Conservation (phyloP, 2,888 invertebrate species). For the Ophioninae sp. region DNA sequence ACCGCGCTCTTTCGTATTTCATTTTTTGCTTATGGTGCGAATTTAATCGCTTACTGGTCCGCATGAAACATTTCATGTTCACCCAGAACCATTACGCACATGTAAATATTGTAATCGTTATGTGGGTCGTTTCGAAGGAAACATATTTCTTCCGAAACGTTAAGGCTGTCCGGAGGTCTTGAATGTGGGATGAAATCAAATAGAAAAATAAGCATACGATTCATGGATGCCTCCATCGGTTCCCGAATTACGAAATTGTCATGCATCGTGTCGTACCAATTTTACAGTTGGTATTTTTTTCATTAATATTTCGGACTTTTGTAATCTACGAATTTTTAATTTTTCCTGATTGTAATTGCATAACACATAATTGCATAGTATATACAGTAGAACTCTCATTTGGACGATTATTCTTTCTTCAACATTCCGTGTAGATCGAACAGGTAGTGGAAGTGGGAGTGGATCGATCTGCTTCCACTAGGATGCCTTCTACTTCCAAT, state of each 20-base stretch:
- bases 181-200: not conserved
- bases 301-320: too few species aligned
- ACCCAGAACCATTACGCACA: not conserved
- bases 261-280: not conserved
- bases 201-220: not conserved
- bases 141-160: not conserved
- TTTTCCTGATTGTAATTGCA: too few species aligned
- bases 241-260: not conserved
- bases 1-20: not conserved
- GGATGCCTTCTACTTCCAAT: too few species aligned
- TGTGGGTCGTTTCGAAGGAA: constrained; percentile 6
- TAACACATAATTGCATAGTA: too few species aligned
- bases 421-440: too few species aligned
- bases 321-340: too few species aligned
- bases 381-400: too few species aligned
- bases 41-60: not conserved
- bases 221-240: not conserved
- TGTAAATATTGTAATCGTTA: constrained; percentile 1
- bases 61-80: not conserved
- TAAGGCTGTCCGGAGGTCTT: not conserved
- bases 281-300: not conserved
- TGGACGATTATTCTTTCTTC: too few species aligned
- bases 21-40: constrained; percentile 15
- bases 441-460: too few species aligned
- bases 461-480: too few species aligned